Evolutionary conservation across 2,888 invertebrate species (phyloP), one percentile per base, ranked within the genome.

Genomic region (Chrysina gloriosa): DNA sequence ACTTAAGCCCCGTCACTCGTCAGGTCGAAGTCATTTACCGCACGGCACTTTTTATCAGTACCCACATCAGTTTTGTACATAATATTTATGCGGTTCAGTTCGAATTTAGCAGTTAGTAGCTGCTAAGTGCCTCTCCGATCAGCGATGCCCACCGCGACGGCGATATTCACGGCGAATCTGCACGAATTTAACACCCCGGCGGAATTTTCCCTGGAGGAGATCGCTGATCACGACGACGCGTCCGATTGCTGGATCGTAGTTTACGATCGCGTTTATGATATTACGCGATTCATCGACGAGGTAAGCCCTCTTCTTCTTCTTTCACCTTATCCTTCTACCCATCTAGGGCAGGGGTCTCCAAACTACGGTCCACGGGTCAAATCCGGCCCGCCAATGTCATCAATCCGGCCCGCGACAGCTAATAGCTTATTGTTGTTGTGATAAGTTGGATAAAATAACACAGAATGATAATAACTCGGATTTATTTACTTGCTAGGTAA

Each of bases 181-280:
- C 45, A 45, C 21, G 45, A 45, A 45, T 45, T 45, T 45, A 45
- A 58, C 11, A 58, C 58, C 6, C 23, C 39, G 3, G 23, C 11
- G n/a, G 50, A 64, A 50, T 48, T 64, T 48, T 48, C 87, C n/a
- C 84, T 95, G 61, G 88, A 90, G 56, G 91, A 95, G 83, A 92
- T 95, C 2, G 86, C 91, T 3, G 87, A 87, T 77, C 95, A 95
- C 78, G 94, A 94, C 78, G 85, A 86, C 14, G 81, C 82, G 3
- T 82, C 86, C 9, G 92, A 94, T 79, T 95, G 95, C 82, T 95
- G 95, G 95, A 86, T 95, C 58, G 88, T 93, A n/a, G 88, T 96
- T 50, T 93, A 92, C 81, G 95, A 96, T 84, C 89, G 92, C 67
- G 92, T 96, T 7, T 95, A 94, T 81, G 91, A 95, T 78, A 88